These are phyloP conservation scores for Callyntrura guangdongensis DNA, from an alignment of 2,888 invertebrate species.

Conservation along the genomic window DNA sequence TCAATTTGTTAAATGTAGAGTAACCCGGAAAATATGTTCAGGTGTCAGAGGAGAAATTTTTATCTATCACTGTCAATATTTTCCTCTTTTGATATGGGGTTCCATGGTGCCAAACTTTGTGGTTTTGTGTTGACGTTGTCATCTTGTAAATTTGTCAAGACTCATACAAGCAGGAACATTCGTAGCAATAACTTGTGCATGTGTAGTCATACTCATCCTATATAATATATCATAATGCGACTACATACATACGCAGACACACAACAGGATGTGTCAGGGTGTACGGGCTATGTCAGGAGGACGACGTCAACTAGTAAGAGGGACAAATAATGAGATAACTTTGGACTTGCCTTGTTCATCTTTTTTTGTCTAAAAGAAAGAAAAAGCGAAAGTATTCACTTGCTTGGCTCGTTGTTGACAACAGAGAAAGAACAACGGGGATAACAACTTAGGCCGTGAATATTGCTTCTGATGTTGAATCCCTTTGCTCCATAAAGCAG, in stretches of 20 bases:
- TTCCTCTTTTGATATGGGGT: constrained; percentile 9
- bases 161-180: background rate
- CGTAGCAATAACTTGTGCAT: background rate
- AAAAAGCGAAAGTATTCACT: constrained; percentile 56
- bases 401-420: constrained; percentile 71
- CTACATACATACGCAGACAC: background rate
- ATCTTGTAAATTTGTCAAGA: background rate
- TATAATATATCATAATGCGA: background rate
- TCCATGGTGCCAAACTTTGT: constrained; percentile 3
- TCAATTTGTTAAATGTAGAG: background rate
- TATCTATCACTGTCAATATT: constrained; percentile 15
- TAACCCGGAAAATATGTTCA: constrained; percentile 1
- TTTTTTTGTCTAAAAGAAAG: constrained; percentile 50
- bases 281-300: constrained; percentile 42
- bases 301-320: constrained; percentile 67
- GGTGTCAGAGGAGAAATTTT: background rate
- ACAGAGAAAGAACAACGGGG: constrained; percentile 71
- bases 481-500: constrained; percentile 52
- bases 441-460: constrained; percentile 70
- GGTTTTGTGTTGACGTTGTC: background rate
- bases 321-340: constrained; percentile 80
- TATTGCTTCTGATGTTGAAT: constrained; percentile 64
- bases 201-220: background rate
- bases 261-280: constrained; percentile 34
- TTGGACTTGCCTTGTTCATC: constrained; percentile 74